Conservation (phyloP, 2,113 vertebrate species). For the Carettochelys insculpta region DNA sequence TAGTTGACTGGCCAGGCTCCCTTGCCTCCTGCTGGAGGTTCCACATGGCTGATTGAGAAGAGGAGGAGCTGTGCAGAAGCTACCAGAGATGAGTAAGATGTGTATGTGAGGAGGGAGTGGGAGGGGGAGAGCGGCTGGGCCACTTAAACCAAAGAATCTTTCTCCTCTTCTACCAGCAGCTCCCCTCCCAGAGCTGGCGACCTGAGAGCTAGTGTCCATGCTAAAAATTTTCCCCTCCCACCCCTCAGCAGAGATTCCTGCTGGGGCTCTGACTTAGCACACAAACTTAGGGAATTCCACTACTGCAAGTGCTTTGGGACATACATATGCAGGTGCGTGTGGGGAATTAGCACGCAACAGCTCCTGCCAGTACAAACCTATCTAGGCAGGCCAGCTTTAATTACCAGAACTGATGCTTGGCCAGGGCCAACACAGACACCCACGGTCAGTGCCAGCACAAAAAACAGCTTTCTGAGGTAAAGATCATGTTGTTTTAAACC, state of each 20-base stretch:
- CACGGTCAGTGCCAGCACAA: not conserved
- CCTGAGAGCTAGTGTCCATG: not conserved
- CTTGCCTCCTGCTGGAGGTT: not conserved
- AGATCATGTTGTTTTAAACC: not conserved
- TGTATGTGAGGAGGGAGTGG: too few species aligned
- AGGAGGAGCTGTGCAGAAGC: not conserved
- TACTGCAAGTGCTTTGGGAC: rapidly evolving
- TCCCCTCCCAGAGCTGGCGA: rapidly evolving
- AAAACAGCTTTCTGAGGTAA: not conserved
- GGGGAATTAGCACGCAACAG: not conserved
- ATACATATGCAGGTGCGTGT: not conserved
- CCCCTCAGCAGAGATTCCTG: too few species aligned
- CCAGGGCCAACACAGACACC: too few species aligned
- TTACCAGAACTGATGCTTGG: not conserved
- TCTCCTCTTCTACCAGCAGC: not conserved
- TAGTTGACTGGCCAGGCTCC: not conserved
- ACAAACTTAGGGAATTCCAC: not conserved
- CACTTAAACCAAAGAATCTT: not conserved
- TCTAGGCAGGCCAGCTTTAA: not conserved
- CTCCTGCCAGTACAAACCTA: not conserved
- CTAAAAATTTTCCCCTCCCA: not conserved
- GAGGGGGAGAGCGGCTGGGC: not conserved
- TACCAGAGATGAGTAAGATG: not conserved
- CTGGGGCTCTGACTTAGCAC: rapidly evolving
- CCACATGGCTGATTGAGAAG: too few species aligned